Base-by-base conservation (phyloP, 2,797 vertebrate genomes). In the Pelodytes ibericus region DNA sequence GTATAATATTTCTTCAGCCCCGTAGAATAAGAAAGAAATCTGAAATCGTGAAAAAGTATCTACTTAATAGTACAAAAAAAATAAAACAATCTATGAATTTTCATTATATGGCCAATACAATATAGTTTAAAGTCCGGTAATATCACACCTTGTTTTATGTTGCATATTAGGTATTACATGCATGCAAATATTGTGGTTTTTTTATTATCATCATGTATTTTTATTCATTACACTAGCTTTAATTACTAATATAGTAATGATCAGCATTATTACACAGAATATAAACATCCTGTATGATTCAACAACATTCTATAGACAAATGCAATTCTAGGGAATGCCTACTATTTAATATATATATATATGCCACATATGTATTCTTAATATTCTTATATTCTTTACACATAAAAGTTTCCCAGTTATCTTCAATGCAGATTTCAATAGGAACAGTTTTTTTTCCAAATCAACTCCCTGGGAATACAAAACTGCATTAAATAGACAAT, bases 391-490 rank as follows among this genome's bases (percentile, higher is more conserved):
- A 44, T 3, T 10, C 13, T 15, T 44, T 44, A 9, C 1, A 9
- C 1, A 15, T 10, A 44, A 16, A 11, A 44, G 9, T 3, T 16
- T 15, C 3, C 41, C 13, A 10, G 18, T 44, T 13, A 9, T 13
- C 2, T 26, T 1, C 11, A 58, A 58, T 5, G 20, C 13, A 11
- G 18, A 58, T 11, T 10, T 13, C 26, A 29, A 15, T n/a, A 29
- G 13, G 25, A 29, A 58, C 13, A 71, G 70, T 11, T 26, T 49
- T 22, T 15, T 49, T 75, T 30, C 65, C 80, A 81, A 33, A 59
- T 64, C 79, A 81, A 77, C 66, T 86, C 73, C 76, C 75, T 80
- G 70, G 64, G 51, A 75, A 82, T 2, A 61, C 0, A 77, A 70
- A 69, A 79, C 73, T 20, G 78, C 81, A 56, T 51, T 69, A 72